phyloP scores from a whole-genome alignment of 2,113 vertebrate genomes.

The Nibea coibor region DNA sequence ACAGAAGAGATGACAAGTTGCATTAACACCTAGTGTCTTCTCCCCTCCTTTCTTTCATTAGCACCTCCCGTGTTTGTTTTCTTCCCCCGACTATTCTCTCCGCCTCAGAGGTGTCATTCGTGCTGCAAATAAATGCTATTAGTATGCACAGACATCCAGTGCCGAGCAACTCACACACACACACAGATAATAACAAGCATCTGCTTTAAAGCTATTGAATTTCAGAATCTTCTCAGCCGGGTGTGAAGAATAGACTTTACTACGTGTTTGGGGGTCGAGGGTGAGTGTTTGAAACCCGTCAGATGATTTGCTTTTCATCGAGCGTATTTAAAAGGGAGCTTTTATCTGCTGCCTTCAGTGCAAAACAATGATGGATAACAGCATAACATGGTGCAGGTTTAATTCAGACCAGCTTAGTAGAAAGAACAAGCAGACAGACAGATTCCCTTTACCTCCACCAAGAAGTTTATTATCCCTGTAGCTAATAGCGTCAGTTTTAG shows the following conservation, averaged over 20 bases:
- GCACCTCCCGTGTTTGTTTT: constrained; percentile 62
- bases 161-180: constrained; percentile 41
- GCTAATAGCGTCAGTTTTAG: constrained; percentile 3
- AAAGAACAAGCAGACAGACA: background rate
- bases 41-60: constrained; percentile 65
- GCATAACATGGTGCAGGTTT: background rate
- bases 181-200: constrained; percentile 38
- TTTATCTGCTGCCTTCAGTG: constrained; percentile 29
- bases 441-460: too few relatives aligned
- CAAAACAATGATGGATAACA: background rate
- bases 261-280: constrained; percentile 3
- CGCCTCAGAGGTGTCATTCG: constrained; percentile 67
- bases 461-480: constrained; percentile 14
- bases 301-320: constrained; percentile 13
- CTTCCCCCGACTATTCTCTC: constrained; percentile 55
- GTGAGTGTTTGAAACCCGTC: constrained; percentile 28
- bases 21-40: constrained; percentile 63
- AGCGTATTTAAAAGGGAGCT: constrained; percentile 6
- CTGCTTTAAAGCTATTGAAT: constrained; percentile 55
- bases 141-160: constrained; percentile 65
- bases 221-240: constrained; percentile 32
- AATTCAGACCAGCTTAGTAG: constrained; percentile 16
- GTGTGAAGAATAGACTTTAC: constrained; percentile 43
- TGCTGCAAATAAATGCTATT: constrained; percentile 63
- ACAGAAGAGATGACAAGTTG: constrained; percentile 26